Evolutionary conservation across 1,140 invertebrate genomes (phyloP), one percentile per base, ranked within the genome.

Genomic region (Platorchestia sp.): DNA sequence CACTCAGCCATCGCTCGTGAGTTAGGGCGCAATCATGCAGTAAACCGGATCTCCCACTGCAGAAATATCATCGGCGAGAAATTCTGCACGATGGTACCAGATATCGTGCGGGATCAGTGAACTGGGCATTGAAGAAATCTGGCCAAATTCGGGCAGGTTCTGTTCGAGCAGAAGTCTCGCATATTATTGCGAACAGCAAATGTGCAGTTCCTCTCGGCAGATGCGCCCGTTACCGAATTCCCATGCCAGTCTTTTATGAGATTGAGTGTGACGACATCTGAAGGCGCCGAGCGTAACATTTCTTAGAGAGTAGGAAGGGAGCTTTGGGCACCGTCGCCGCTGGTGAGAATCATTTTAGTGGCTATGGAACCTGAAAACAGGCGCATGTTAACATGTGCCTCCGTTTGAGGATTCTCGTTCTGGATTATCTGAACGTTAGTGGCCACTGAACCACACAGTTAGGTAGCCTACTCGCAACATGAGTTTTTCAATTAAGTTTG

Each of bases 151-250:
- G 14, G 59, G 59, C 27, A 75, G 59, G 59, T 75, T 75, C 27
- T 75, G 59, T 75, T 75, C 59, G 59, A 75, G 59, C 59, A 75
- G 59, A 75, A 75, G 59, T 75, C 59, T 75, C 59, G 59, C 59
- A 75, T 75, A 75, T 75, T 75, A 75, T 75, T 75, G 59, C 59
- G 14, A 75, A 75, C 59, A 75, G 59, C 59, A 75, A 75, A 75
- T 75, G 59, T 75, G 59, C 59, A 75, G 59, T 75, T 75, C 59
- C 59, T 75, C 59, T 75, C 59, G 59, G 59, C 59, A 75, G 59
- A 75, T 75, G 59, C 59, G 59, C 36, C 59, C 59, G 59, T 75
- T 75, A 75, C 59, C 59, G 59, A 75, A 75, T 75, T 75, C 59
- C 59, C 59, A 75, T 75, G 59, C 59, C 59, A 75, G 59, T 75